These are phyloP conservation scores for Okamejei kenojei DNA, from an alignment of 2,797 vertebrate species.

Conservation along the genomic window DNA sequence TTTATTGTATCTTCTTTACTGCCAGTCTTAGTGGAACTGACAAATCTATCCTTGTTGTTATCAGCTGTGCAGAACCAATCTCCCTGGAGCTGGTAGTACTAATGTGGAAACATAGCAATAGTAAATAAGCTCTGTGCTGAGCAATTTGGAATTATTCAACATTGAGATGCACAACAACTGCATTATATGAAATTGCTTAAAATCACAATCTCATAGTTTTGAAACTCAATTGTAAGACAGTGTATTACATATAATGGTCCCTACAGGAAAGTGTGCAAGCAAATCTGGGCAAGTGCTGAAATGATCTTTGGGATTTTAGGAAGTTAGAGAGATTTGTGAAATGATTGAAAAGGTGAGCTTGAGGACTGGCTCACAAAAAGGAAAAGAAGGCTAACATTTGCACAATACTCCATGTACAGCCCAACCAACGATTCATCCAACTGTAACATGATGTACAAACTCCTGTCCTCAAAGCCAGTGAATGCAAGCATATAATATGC, in stretches of 20 bases:
- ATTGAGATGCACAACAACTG: neutral
- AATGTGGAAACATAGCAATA: neutral
- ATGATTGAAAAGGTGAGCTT: neutral
- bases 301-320: neutral
- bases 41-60: neutral
- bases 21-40: conserved; percentile 2
- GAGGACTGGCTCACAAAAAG: neutral
- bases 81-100: neutral
- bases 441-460: too few species aligned
- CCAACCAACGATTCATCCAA: too few species aligned
- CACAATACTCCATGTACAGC: too few species aligned
- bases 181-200: neutral
- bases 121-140: neutral
- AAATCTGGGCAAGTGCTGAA: neutral
- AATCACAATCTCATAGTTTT: neutral
- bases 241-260: neutral
- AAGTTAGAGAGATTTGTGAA: neutral
- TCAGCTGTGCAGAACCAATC: neutral
- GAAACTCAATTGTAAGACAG: neutral
- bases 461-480: too few species aligned
- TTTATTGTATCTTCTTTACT: neutral
- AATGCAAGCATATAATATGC: too few species aligned
- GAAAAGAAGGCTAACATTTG: neutral
- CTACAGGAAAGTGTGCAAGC: neutral
- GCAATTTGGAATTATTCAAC: neutral